Evolutionary conservation across 2,888 invertebrate genomes (phyloP).

Genomic region (Eretmocerus hayati): DNA sequence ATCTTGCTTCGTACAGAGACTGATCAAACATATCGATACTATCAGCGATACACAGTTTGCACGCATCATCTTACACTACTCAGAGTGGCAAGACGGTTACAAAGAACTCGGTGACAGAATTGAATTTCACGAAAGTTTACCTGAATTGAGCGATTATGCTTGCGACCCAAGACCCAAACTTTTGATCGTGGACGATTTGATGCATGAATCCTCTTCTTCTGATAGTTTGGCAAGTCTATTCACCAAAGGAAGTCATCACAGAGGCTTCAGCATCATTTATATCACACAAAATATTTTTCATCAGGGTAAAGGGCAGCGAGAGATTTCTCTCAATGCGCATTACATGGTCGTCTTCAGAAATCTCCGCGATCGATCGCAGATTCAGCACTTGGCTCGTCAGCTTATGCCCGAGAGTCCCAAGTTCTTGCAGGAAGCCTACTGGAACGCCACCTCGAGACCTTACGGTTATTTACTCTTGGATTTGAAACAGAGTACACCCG

Average conservation of each 20-base stretch:
- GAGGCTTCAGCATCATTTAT: not conserved
- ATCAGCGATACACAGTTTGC: not conserved
- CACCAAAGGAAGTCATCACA: not conserved
- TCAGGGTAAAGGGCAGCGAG: slow-evolving; percentile 5
- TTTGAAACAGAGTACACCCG: slow-evolving; percentile 4
- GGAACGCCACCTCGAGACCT: slow-evolving; percentile 11
- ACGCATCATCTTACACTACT: not conserved
- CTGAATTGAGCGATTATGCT: not conserved
- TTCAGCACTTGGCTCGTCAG: too few species aligned
- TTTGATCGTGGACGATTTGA: not conserved
- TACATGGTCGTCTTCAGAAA: slow-evolving; percentile 23
- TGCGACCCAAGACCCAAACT: not conserved
- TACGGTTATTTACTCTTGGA: slow-evolving; percentile 15
- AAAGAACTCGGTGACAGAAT: not conserved
- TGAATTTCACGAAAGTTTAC: not conserved
- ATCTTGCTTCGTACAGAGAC: not conserved
- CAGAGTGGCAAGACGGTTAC: not conserved
- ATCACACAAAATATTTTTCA: not conserved
- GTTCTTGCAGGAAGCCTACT: slow-evolving; percentile 17
- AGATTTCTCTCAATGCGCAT: slow-evolving; percentile 17
- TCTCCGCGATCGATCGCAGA: slow-evolving; percentile 19
- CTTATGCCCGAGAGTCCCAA: too few species aligned
- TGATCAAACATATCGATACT: not conserved
- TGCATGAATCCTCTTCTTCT: not conserved
- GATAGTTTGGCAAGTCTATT: not conserved